Conservation (phyloP, 2,888 invertebrate species). For the Quadroppia sp. region DNA sequence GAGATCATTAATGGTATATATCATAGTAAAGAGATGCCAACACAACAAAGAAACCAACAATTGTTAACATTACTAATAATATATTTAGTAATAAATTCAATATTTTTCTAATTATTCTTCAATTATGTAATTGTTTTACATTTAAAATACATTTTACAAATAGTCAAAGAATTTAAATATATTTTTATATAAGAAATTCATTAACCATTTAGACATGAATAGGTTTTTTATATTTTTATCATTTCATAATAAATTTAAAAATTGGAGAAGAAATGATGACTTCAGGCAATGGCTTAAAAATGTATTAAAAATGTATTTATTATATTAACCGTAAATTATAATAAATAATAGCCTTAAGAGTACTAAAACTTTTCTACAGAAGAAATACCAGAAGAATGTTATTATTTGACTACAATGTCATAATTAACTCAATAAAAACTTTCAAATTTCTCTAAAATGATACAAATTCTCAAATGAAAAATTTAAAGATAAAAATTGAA, state of each 20-base stretch:
- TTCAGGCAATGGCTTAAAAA: not conserved
- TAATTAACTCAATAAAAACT: not conserved
- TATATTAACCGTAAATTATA: conserved; percentile 35
- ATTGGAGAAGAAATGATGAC: conserved; percentile 22
- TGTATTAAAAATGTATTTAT: too few species aligned
- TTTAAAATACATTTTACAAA: too few species aligned
- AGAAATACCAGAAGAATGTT: not conserved
- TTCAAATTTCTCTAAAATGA: too few species aligned
- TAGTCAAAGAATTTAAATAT: not conserved
- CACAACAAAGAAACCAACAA: too few species aligned
- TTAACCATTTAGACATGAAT: not conserved
- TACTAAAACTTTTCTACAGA: not conserved
- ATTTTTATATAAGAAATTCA: not conserved
- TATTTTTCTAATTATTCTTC: too few species aligned
- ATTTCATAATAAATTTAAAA: conserved; percentile 16
- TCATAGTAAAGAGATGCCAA: too few species aligned
- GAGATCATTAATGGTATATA: too few species aligned
- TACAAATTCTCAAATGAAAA: too few species aligned
- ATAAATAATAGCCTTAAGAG: conserved; percentile 11
- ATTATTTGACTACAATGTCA: conserved; percentile 32
- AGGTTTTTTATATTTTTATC: not conserved
- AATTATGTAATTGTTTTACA: too few species aligned
- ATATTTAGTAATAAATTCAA: too few species aligned
- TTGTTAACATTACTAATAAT: too few species aligned
- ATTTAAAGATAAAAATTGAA: too few species aligned